Base-by-base conservation (phyloP, 2,797 vertebrate genomes). In the Amblyopsis hoosieri region DNA sequence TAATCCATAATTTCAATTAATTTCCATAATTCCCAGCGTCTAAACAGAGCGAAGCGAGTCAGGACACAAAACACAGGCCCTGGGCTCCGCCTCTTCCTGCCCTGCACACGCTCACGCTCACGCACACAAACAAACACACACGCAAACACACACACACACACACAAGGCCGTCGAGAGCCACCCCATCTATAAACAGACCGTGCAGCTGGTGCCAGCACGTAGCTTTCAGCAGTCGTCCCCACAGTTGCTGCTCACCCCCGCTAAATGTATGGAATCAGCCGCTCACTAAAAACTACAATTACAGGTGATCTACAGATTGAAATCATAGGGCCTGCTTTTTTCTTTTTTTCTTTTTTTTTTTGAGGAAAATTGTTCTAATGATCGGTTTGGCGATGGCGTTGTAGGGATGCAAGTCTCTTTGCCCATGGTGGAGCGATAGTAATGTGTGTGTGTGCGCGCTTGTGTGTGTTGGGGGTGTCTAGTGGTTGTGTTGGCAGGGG, bases 221-320 rank as follows among this genome's bases (percentile, higher is more conserved):
- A 73, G 93, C 93, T 95, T 93, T 93, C 93, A 94, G 94, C 84
- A 93, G 93, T 93, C 90, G 94, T 91, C 89, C 93, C 92, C 93
- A 92, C 93, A 93, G 72, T 91, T 90, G 89, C 94, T 91, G 94
- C 93, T 94, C 94, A 93, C 93, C 62, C 91, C 54, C 0, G 91
- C 93, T 96, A 98, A 98, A 98, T 99, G 97, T 98, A 99, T 99
- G 96, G 96, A 99, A 99, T 99, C 97, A 98, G 94, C 92, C 94
- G 92, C 93, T 91, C 80, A 90, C 95, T 99, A 99, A 99, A 98
- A 98, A 98, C 97, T 98, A 97, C 97, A 98, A 98, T 99, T 98
- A 99, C 97, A 99, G 97, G 97, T 99, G 97, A 98, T 98, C 96
- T 95, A 95, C 95, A 96, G 96, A 98, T 97, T 97, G 95, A 98